Evolutionary conservation across 1,140 invertebrate species (phyloP).

Genomic region (Whitmania pigra): DNA sequence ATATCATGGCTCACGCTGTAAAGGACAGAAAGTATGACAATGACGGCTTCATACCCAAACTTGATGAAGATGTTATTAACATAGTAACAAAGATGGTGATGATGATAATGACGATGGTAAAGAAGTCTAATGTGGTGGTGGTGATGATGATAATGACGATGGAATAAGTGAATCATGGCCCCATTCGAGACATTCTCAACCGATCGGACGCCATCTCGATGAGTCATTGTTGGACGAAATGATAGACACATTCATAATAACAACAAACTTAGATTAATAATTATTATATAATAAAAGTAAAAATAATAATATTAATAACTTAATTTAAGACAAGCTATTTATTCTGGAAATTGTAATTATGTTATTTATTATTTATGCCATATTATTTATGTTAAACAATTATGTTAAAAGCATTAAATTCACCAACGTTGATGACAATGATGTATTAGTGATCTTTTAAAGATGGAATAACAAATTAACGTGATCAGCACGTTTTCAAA

Average conservation of each 20-base stretch:
- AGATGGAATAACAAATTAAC: not conserved
- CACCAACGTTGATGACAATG: not conserved
- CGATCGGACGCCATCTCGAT: too few relatives aligned
- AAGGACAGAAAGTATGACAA: not conserved
- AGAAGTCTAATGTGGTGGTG: not conserved
- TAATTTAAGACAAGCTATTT: too few relatives aligned
- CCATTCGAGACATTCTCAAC: too few relatives aligned
- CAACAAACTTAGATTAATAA: too few relatives aligned
- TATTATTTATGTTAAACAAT: not conserved
- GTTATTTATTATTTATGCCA: not conserved
- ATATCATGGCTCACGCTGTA: too few relatives aligned
- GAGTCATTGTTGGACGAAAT: not conserved
- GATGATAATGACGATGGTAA: not conserved
- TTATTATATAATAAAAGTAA: too few relatives aligned
- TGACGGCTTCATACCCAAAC: not conserved
- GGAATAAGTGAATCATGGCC: not conserved
- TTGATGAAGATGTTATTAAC: not conserved
- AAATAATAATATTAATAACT: too few relatives aligned
- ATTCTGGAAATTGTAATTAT: not conserved
- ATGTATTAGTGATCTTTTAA: not conserved
- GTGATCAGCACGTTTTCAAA: not conserved
- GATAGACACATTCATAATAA: not conserved
- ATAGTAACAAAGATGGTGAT: not conserved
- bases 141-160: not conserved
- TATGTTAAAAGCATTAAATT: not conserved